Percentiles rank a stretch among this genome's conserved stretches.
phyloP scores from a whole-genome alignment of 2,888 invertebrate species.

The Xanthia togata region DNA sequence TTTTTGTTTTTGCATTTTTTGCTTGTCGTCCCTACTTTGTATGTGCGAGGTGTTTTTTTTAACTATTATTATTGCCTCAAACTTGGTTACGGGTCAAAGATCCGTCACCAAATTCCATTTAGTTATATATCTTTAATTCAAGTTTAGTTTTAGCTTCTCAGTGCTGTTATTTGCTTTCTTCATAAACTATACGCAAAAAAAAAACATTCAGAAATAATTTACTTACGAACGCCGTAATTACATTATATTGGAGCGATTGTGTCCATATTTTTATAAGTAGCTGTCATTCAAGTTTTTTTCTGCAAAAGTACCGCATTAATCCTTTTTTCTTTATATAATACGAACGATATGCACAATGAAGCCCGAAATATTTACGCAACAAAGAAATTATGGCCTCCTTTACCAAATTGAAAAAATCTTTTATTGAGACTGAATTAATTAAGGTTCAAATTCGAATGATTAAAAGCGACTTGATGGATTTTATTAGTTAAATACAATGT shows the following conservation, averaged over 20 bases:
- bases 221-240: background rate
- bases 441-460: slow-evolving; percentile 21
- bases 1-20: background rate
- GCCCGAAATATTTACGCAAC: slow-evolving; percentile 33
- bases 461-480: slow-evolving; percentile 1
- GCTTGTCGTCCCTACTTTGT: background rate
- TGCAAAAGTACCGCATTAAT: slow-evolving; percentile 29
- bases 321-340: slow-evolving; percentile 22
- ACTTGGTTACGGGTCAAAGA: too few species aligned
- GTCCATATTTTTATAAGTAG: slow-evolving; percentile 14
- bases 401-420: background rate
- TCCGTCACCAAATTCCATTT: too few species aligned
- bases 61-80: background rate
- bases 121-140: background rate
- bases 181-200: background rate
- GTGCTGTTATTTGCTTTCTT: background rate
- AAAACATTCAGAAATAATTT: background rate
- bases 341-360: slow-evolving; percentile 33
- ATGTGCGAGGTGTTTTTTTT: background rate
- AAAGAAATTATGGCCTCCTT: slow-evolving; percentile 15
- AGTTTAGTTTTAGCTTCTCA: background rate
- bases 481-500: slow-evolving; percentile 3
- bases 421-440: fast-evolving
- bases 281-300: slow-evolving; percentile 36
- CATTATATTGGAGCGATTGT: slow-evolving; percentile 14